Conservation (phyloP, 2,888 invertebrate species). For the Embidobia sp. region DNA sequence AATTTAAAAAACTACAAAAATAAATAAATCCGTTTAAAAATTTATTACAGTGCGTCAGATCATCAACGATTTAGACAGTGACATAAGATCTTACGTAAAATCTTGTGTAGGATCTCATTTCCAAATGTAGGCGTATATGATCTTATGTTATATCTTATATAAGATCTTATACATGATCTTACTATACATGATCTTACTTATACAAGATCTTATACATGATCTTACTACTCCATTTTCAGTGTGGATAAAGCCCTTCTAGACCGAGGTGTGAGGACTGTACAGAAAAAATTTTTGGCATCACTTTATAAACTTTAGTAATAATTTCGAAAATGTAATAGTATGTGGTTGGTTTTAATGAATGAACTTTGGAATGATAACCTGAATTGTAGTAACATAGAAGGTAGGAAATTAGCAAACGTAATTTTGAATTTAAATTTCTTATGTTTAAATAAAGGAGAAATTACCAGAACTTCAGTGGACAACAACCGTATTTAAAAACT, state of each 20-base stretch:
- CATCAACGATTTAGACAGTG: no score
- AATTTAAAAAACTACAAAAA: no score
- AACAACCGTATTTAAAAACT: neutral
- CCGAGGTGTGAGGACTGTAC: neutral
- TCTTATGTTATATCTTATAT: no score
- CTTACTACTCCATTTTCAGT: no score
- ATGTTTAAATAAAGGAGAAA: constrained; percentile 5
- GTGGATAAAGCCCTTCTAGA: neutral
- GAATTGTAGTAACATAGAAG: constrained; percentile 2
- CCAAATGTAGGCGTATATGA: no score
- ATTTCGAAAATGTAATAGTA: neutral
- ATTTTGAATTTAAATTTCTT: neutral
- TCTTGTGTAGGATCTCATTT: no score
- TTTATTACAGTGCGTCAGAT: no score
- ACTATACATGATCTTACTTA: no score
- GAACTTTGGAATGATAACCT: neutral
- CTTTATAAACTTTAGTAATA: neutral
- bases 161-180: no score
- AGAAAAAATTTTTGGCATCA: neutral
- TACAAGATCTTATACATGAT: no score
- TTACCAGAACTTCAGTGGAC: constrained; percentile 7
- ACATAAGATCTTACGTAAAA: no score
- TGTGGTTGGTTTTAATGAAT: constrained; percentile 18
- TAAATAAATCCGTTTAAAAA: no score
- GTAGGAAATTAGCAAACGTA: neutral